These are phyloP conservation scores for Lemur catta DNA, from an alignment of 2,797 vertebrate species.

Conservation along the genomic window DNA sequence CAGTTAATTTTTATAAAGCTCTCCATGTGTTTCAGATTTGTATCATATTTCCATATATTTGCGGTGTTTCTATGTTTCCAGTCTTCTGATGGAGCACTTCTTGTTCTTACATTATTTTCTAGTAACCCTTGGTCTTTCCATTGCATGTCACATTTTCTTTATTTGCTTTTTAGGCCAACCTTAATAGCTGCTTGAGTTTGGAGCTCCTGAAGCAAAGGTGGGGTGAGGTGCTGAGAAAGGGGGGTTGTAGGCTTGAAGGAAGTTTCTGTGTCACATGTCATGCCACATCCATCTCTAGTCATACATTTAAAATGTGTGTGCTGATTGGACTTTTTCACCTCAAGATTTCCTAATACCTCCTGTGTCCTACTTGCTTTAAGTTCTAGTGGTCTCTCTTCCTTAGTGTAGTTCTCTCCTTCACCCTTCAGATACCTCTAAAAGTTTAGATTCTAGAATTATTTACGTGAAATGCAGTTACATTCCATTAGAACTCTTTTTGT, in stretches of 20 bases:
- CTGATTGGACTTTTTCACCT: not conserved
- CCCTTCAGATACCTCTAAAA: not conserved
- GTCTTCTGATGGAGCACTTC: not conserved
- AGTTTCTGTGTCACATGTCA: not conserved
- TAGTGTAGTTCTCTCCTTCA: not conserved
- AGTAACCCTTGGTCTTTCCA: not conserved
- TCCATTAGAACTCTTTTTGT: not conserved
- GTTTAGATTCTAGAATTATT: not conserved
- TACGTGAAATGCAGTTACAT: not conserved
- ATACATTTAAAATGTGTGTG: not conserved
- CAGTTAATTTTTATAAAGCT: not conserved
- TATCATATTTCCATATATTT: not conserved
- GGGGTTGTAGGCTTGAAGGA: not conserved
- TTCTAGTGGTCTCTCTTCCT: not conserved
- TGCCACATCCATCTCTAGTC: not conserved
- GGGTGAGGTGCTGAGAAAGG: not conserved
- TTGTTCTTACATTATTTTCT: not conserved
- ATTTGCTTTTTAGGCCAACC: not conserved
- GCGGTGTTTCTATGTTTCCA: not conserved
- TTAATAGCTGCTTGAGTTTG: not conserved
- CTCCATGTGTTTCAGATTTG: not conserved
- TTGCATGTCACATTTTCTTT: not conserved
- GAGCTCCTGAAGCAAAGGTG: not conserved
- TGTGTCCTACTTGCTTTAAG: not conserved
- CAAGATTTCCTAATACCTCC: not conserved